These are phyloP conservation scores for Bungarus multicinctus DNA, from an alignment of 2,113 vertebrate species.

Conservation along the genomic window DNA sequence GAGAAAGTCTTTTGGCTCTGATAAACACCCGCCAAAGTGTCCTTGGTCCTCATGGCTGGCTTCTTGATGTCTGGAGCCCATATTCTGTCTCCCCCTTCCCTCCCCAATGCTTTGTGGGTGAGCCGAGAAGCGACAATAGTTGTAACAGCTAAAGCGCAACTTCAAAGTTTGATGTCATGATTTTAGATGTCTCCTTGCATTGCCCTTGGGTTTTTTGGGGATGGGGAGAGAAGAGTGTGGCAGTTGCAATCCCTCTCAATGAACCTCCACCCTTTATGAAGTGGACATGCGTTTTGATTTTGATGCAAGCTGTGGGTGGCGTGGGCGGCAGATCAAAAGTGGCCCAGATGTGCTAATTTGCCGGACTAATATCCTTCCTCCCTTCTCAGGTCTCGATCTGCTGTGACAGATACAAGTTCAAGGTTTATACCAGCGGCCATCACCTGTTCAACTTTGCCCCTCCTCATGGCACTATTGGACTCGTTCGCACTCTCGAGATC, in stretches of 20 bases:
- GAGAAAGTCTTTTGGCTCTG: too few species aligned
- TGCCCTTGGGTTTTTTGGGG: background rate
- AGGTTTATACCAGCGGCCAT: slow-evolving; percentile 77
- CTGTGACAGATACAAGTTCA: slow-evolving; percentile 73
- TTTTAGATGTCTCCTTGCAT: background rate
- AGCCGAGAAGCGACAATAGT: too few species aligned
- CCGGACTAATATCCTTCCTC: background rate
- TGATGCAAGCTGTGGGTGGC: background rate
- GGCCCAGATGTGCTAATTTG: background rate
- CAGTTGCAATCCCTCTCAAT: background rate
- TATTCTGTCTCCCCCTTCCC: too few species aligned
- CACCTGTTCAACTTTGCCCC: slow-evolving; percentile 76
- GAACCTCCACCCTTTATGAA: background rate
- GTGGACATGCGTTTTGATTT: background rate
- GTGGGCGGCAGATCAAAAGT: background rate
- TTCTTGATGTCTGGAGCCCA: too few species aligned
- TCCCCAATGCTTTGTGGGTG: too few species aligned
- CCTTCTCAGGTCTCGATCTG: slow-evolving; percentile 75
- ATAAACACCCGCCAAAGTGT: too few species aligned
- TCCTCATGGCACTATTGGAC: slow-evolving; percentile 63
- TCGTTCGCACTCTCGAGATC: slow-evolving; percentile 73
- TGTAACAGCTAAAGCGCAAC: too few species aligned
- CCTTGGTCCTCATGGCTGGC: too few species aligned
- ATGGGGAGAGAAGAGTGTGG: background rate
- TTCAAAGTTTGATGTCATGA: too few species aligned